Conservation (phyloP, 1,140 invertebrate genomes). For the Eumeta japonica region DNA sequence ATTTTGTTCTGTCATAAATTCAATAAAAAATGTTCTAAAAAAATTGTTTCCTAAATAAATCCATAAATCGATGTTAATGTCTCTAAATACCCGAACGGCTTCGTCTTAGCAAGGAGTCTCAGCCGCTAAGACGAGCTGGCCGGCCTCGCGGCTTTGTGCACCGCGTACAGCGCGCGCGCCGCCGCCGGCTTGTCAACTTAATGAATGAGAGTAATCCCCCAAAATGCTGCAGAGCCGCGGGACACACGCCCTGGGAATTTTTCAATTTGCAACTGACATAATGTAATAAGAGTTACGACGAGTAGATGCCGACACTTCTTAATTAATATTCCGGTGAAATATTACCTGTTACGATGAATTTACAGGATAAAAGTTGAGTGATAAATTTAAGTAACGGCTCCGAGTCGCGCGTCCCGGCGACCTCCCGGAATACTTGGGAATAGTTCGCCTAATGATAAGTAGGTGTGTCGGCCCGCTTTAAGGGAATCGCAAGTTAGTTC, state of each 20-base stretch:
- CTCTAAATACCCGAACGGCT: too few relatives aligned
- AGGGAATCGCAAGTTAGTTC: slow-evolving; percentile 39
- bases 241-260: slow-evolving; percentile 56
- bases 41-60: too few relatives aligned
- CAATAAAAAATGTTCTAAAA: too few relatives aligned
- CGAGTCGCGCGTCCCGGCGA: slow-evolving; percentile 20
- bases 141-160: too few relatives aligned
- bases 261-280: slow-evolving; percentile 57
- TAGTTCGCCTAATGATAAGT: slow-evolving; percentile 48
- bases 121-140: too few relatives aligned
- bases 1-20: too few relatives aligned
- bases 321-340: slow-evolving; percentile 56
- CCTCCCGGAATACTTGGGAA: slow-evolving; percentile 46
- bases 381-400: slow-evolving; percentile 55
- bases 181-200: slow-evolving; percentile 48
- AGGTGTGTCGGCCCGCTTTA: slow-evolving; percentile 30
- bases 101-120: too few relatives aligned
- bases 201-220: slow-evolving; percentile 57
- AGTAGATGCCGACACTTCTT: slow-evolving; percentile 44
- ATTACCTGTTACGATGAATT: slow-evolving; percentile 56
- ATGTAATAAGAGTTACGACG: slow-evolving; percentile 56
- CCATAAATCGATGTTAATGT: too few relatives aligned
- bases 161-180: too few relatives aligned
- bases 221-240: slow-evolving; percentile 44
- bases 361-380: slow-evolving; percentile 56